A percentile compares a stretch with the other conserved stretches of the same genome.
These are phyloP conservation scores for Anorthoa munda DNA, from an alignment of 2,888 invertebrate genomes.

Conservation along the genomic window DNA sequence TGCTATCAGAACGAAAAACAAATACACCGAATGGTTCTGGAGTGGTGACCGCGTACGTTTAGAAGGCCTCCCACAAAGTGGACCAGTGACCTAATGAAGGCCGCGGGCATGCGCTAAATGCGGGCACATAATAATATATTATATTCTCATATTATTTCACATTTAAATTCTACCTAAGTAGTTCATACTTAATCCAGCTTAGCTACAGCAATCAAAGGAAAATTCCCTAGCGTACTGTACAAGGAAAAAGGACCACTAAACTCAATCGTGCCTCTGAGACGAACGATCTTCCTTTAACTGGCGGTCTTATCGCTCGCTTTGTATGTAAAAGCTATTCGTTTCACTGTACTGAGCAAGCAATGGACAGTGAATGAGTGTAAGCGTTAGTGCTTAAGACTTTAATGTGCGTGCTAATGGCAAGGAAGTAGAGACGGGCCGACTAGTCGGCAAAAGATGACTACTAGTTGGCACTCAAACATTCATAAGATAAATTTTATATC, in stretches of 20 bases:
- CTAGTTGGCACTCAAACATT: too few relatives aligned
- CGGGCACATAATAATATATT: not conserved
- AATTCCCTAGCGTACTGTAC: slow-evolving; percentile 21
- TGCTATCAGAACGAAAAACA: too few relatives aligned
- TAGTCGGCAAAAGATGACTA: too few relatives aligned
- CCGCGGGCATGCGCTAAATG: not conserved
- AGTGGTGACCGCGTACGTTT: not conserved
- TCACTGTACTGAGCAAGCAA: slow-evolving; percentile 33
- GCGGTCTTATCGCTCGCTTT: slow-evolving; percentile 46
- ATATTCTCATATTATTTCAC: not conserved
- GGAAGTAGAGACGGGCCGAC: not conserved
- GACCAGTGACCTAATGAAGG: not conserved
- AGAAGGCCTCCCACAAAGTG: not conserved
- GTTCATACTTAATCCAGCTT: not conserved
- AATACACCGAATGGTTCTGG: not conserved
- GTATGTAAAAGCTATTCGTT: slow-evolving; percentile 41
- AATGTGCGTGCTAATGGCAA: slow-evolving; percentile 22
- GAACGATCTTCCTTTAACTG: slow-evolving; percentile 39
- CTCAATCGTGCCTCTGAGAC: slow-evolving; percentile 49
- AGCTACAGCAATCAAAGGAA: slow-evolving; percentile 14
- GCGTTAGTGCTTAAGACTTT: slow-evolving; percentile 11
- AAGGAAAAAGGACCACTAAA: slow-evolving; percentile 43
- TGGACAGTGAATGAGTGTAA: slow-evolving; percentile 46
- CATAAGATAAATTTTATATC: too few relatives aligned
- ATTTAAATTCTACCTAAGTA: too few relatives aligned